Evolutionary conservation across 2,113 vertebrate genomes (phyloP), one percentile per base, ranked within the genome.

Genomic region (Cephalopterus ornatus): DNA sequence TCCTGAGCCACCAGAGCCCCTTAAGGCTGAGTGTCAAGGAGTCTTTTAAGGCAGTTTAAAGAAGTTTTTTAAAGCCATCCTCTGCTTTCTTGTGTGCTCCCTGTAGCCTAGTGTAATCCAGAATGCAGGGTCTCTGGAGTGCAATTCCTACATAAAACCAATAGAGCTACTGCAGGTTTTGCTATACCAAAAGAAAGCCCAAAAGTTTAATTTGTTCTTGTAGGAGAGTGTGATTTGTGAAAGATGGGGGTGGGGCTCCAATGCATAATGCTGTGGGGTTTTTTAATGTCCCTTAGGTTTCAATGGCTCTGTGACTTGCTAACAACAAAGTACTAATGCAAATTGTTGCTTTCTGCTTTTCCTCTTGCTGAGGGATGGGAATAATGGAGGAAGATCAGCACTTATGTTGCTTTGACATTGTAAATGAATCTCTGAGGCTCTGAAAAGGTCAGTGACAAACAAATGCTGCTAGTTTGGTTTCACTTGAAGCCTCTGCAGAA

Each of bases 221-320:
- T 41, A 44, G 27, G 35, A 81, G 6, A 41, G 13, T 28, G 15
- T 37, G 71, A 68, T 58, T 71, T 88, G 74, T 70, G 28, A 42
- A 50, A 66, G 16, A 14, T 66, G 24, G 4, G 7, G 7, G n/a
- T 49, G 28, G 42, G 67, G 11, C 11, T 37, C 1, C 4, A 87
- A n/a, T 35, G 49, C 9, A 4, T 61, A 61, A 39, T 12, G 6
- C 24, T 66, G 32, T 49, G 12, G 1, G 1, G 0, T 0, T 27
- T 21, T 71, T 41, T 74, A 27, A 35, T 12, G 39, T 74, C 21
- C 18, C 3, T 39, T 44, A 37, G 11, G 4, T 72, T 93, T 79
- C 76, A 66, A 63, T 22, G 21, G 7, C 12, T 89, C 37, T 68
- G 22, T 76, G 44, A 56, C 47, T 82, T 87, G 18, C 24, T 56